Conservation (phyloP, 2,797 vertebrate species). For the Scarus forsteni region DNA sequence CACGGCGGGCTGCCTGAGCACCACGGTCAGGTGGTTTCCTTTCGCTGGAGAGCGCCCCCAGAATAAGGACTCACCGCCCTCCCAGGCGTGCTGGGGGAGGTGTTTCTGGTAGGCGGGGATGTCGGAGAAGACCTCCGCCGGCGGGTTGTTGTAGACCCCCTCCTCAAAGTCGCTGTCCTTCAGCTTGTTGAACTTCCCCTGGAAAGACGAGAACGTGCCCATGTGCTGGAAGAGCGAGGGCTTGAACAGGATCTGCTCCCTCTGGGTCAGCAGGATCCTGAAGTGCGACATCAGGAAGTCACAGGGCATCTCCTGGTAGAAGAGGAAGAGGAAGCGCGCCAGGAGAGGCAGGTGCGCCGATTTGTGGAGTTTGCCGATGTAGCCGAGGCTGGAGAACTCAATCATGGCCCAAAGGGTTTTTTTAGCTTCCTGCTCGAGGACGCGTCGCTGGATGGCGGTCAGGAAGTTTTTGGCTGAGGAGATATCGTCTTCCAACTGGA, state of each 20-base stretch:
- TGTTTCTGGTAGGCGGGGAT: conserved; percentile 79
- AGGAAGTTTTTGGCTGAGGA: conserved; percentile 83
- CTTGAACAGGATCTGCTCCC: conserved; percentile 80
- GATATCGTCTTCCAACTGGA: conserved; percentile 91
- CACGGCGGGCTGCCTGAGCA: conserved; percentile 71
- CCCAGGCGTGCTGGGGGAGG: conserved; percentile 83
- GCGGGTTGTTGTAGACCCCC: conserved; percentile 73
- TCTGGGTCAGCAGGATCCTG: conserved; percentile 84
- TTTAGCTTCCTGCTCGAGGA: conserved; percentile 71
- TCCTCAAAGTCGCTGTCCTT: conserved; percentile 84
- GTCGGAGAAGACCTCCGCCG: conserved; percentile 74
- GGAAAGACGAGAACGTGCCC: conserved; percentile 85
- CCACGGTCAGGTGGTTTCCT: conserved; percentile 79
- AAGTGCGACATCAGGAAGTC: conserved; percentile 90
- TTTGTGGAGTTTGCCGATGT: conserved; percentile 91
- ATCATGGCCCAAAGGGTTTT: conserved; percentile 84
- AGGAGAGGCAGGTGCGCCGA: conserved; percentile 84
- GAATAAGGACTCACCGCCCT: conserved; percentile 79
- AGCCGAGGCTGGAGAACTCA: conserved; percentile 91
- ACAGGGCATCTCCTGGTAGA: conserved; percentile 90
- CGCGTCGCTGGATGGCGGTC: conserved; percentile 72
- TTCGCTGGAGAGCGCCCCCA: conserved; percentile 84
- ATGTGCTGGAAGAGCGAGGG: conserved; percentile 89
- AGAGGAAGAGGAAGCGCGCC: conserved; percentile 88
- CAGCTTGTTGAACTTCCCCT: conserved; percentile 80